Evolutionary conservation across 2,797 vertebrate genomes (phyloP), one percentile per base, ranked within the genome.

Genomic region (Artibeus lituratus): DNA sequence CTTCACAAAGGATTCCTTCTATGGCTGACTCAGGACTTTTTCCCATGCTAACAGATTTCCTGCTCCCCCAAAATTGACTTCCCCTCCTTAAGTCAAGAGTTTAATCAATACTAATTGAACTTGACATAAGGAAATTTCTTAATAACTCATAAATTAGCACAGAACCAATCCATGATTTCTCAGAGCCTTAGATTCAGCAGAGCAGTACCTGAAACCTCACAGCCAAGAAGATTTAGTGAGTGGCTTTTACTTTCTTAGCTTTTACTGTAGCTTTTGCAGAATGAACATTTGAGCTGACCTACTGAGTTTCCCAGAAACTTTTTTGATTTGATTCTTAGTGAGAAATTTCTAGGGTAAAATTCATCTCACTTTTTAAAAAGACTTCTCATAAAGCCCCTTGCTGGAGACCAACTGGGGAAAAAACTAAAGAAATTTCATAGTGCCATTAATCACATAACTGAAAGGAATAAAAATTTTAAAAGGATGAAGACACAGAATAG

Each of bases 31-130:
- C 35, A 74, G 62, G 24, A 80, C 57, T 85, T 72, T 91, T 94
- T 92, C 67, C 59, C 37, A 74, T 55, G 47, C 49, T 74, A 80
- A 74, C 51, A 76, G 83, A 91, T 7, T 80, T 94, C 15, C 51
- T 10, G 0, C 8, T 88, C 44, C 49, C 59, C 62, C 24, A 62
- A 94, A 89, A 26, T n/a, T 82, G n/a, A 91, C 44, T 49, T 21
- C 15, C n/a, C 29, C 49, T 94, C 53, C 83, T 51, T 87, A 94
- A 91, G 57, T 82, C 76, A 94, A 94, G 72, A 89, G 9, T 67
- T 89, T 92, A 67, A 93, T 74, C n/a, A 88, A 47, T 81, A 87
- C 26, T 67, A 90, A 93, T 73, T 84, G 49, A 95, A 84, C 24
- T 80, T 78, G 91, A 19, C 22, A 90, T 74, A 65, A 72, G 35